phyloP scores from a whole-genome alignment of 2,888 invertebrate genomes.

The Stenoptilia bipunctidactyla region DNA sequence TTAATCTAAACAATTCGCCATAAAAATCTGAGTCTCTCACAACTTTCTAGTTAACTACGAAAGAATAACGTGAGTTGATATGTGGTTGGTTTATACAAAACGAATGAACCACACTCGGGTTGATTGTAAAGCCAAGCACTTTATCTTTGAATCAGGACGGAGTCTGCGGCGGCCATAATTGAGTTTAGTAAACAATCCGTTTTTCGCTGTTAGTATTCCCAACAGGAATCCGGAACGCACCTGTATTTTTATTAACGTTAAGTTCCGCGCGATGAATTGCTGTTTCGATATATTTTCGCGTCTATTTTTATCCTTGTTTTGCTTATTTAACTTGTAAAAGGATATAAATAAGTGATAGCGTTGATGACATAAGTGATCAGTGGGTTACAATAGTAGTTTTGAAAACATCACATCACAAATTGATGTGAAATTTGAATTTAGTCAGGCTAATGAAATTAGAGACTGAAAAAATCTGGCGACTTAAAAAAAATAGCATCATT shows the following conservation, averaged over 20 bases:
- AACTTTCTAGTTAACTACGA: constrained; percentile 12
- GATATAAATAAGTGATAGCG: too few relatives aligned
- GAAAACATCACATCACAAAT: too few relatives aligned
- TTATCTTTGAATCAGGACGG: constrained; percentile 16
- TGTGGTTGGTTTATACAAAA: constrained; percentile 27
- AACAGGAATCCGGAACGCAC: constrained; percentile 36
- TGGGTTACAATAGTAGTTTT: too few relatives aligned
- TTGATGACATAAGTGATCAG: too few relatives aligned
- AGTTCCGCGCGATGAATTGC: too few relatives aligned
- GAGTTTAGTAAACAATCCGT: constrained; percentile 64
- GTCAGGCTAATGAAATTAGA: too few relatives aligned
- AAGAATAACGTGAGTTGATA: constrained; percentile 20
- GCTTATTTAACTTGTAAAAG: too few relatives aligned
- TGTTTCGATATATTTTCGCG: too few relatives aligned
- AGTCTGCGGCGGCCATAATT: constrained; percentile 49
- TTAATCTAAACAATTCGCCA: not conserved
- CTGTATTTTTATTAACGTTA: constrained; percentile 19
- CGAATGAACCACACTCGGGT: constrained; percentile 49
- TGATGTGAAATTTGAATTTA: too few relatives aligned
- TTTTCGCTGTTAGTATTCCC: constrained; percentile 39
- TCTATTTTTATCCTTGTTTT: too few relatives aligned
- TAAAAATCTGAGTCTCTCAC: constrained; percentile 6
- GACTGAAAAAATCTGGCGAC: too few relatives aligned
- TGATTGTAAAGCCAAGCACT: constrained; percentile 17
- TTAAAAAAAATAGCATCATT: too few relatives aligned